phyloP scores from a whole-genome alignment of 2,888 invertebrate species.

The Amiota minor region DNA sequence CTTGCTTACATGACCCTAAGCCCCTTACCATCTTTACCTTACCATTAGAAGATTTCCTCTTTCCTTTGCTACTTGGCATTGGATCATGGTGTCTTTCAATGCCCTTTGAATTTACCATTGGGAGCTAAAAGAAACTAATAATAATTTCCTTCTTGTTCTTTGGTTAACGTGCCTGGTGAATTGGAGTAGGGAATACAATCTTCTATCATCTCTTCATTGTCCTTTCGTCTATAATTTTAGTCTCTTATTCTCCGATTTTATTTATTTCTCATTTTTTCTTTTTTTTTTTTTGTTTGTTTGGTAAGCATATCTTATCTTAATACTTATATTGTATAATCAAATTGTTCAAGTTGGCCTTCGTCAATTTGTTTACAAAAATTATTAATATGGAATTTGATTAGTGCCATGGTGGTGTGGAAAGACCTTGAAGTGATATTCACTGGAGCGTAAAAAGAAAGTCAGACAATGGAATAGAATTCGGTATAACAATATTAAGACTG shows the following conservation, averaged over 20 bases:
- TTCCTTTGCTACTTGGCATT: not conserved
- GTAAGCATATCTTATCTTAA: not conserved
- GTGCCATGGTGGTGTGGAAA: not conserved
- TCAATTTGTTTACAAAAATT: constrained; percentile 21
- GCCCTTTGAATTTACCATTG: constrained; percentile 57
- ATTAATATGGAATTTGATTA: constrained; percentile 20
- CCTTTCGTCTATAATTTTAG: not conserved
- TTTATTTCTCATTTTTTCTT: too few species aligned
- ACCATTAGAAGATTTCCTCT: too few species aligned
- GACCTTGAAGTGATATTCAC: too few species aligned
- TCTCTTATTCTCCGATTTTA: not conserved
- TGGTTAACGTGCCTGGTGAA: not conserved
- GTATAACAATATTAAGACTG: too few species aligned
- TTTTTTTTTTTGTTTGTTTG: not conserved
- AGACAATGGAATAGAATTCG: too few species aligned
- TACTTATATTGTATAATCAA: not conserved
- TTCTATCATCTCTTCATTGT: not conserved
- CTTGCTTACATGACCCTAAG: too few species aligned
- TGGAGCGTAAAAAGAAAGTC: too few species aligned
- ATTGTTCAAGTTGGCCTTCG: constrained; percentile 15
- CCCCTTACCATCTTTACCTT: too few species aligned
- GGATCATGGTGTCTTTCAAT: not conserved
- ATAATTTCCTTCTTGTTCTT: constrained; percentile 54
- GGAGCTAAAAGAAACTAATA: constrained; percentile 61
- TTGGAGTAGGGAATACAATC: constrained; percentile 19